Percentiles rank a stretch among this genome's conserved stretches.
Evolutionary conservation across 2,113 vertebrate genomes (phyloP).

Genomic region (Carettochelys insculpta): DNA sequence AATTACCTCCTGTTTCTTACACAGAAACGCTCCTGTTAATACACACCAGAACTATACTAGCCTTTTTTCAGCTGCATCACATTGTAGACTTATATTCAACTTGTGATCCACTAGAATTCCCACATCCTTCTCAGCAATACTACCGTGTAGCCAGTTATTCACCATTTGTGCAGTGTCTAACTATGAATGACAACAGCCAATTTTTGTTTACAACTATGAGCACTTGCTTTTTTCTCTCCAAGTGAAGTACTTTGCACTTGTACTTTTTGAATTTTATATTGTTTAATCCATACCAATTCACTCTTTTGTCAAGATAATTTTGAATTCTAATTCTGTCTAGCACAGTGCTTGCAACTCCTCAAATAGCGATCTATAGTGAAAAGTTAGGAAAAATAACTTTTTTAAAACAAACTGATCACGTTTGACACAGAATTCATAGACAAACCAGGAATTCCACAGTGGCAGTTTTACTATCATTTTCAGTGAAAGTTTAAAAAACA

Average conservation of each 20-base stretch:
- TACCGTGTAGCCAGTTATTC: not conserved
- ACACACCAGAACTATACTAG: too few relatives aligned
- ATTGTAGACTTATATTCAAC: not conserved
- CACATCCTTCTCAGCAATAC: not conserved
- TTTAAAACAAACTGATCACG: not conserved
- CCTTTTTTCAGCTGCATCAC: not conserved
- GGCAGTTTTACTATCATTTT: not conserved
- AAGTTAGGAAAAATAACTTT: rapidly evolving
- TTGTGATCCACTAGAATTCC: not conserved
- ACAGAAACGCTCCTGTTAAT: not conserved
- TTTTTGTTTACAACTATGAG: too few relatives aligned
- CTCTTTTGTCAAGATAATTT: not conserved
- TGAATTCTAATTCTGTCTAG: not conserved
- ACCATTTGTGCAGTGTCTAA: not conserved
- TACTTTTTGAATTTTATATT: not conserved
- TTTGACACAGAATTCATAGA: not conserved
- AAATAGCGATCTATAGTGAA: not conserved
- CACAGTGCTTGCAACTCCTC: not conserved
- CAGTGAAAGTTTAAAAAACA: not conserved
- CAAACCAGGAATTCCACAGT: not conserved
- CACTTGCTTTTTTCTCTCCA: not conserved
- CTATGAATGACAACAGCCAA: too few relatives aligned
- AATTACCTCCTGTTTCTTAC: not conserved
- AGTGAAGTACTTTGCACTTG: not conserved
- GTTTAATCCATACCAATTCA: not conserved